Base-by-base conservation (phyloP, 2,797 vertebrate genomes). In the Microcaecilia unicolor region DNA sequence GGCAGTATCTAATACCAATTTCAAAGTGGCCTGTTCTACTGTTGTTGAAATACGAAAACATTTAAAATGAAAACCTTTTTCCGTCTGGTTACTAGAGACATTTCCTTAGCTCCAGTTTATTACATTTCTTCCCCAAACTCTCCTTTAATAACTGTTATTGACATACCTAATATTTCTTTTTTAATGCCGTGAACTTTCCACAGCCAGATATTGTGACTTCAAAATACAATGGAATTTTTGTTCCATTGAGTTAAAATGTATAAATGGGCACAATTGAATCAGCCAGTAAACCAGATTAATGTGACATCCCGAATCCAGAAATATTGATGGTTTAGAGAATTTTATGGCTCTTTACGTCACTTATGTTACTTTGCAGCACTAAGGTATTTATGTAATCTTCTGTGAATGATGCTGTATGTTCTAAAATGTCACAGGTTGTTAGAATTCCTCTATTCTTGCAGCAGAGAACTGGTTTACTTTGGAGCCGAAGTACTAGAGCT, bases 131-230 rank as follows among this genome's bases (percentile, higher is more conserved):
- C 41, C 48, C 44, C n/a, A n/a, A 34, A 21, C 31, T 32, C 19
- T 40, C 37, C 44, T 37, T 48, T 48, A 48, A 48, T 48, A 48
- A 48, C 37, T 41, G 25, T 41, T 48, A 48, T 48, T 48, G 44
- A 48, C 44, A 48, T 30, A 34, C 22, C 34, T 48, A 48, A 48
- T 48, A 34, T 41, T 35, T 41, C 37, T 48, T 48, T 35, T 28
- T 20, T 16, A 21, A 36, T 15, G 23, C 18, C 22, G 23, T n/a
- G 21, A 40, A 44, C 32, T 15, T 34, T 41, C 26, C 35, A 41
- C 22, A 37, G 48, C 37, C 32, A 35, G 44, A 40, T 48, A 48
- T 41, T 41, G 37, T 34, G 34, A 47, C 36, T 47, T 39, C 36
- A 40, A 47, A 47, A 47, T 47, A 47, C 44, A 29, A 34, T 25